These are phyloP conservation scores for Pelodytes ibericus DNA, from an alignment of 2,797 vertebrate genomes.

Conservation along the genomic window DNA sequence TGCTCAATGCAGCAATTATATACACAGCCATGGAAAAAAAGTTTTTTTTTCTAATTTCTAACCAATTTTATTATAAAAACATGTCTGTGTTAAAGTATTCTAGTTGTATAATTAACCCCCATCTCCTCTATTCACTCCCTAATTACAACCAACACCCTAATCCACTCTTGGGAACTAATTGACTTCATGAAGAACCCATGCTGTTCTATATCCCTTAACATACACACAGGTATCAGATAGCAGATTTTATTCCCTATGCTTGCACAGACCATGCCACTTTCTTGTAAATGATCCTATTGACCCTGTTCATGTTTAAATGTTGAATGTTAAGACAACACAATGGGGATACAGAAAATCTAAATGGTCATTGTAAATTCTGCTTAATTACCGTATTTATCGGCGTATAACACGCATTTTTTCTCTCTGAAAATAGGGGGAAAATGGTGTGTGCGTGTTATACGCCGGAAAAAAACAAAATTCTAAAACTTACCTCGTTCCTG, in stretches of 20 bases:
- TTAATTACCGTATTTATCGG: too few species aligned
- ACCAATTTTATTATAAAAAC: neutral
- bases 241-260: neutral
- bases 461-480: too few species aligned
- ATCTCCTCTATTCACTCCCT: neutral
- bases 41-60: too few species aligned
- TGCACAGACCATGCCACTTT: neutral
- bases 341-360: too few species aligned
- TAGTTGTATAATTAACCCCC: neutral
- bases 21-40: too few species aligned
- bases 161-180: conserved; percentile 19
- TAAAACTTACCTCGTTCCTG: too few species aligned
- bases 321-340: too few species aligned
- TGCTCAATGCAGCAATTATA: too few species aligned
- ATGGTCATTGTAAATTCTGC: too few species aligned
- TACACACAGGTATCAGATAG: neutral
- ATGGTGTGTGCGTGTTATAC: too few species aligned
- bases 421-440: too few species aligned
- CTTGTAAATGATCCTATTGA: neutral
- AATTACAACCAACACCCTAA: conserved; percentile 4
- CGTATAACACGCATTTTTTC: too few species aligned
- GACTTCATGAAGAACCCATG: conserved; percentile 2
- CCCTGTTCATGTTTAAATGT: neutral
- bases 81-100: neutral
- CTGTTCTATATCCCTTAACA: neutral